Conservation (phyloP, 2,797 vertebrate genomes). For the Cetoscarus ocellatus region DNA sequence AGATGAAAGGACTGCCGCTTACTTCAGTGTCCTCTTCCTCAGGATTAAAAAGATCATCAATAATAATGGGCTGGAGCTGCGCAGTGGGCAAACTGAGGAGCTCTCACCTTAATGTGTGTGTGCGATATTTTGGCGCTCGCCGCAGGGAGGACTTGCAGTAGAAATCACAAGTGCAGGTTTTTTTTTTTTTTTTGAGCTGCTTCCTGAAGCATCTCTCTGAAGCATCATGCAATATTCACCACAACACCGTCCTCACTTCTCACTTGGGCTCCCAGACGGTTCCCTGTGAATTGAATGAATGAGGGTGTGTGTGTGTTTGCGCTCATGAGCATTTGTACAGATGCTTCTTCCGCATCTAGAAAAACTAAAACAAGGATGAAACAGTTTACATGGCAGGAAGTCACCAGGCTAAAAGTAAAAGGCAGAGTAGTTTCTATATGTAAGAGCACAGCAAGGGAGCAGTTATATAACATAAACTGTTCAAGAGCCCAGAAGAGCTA, state of each 20-base stretch:
- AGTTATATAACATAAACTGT: slow-evolving; percentile 14
- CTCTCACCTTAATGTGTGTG: slow-evolving; percentile 29
- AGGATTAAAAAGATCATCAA: slow-evolving; percentile 78
- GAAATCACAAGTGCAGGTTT: slow-evolving; percentile 45
- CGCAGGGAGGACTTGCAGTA: slow-evolving; percentile 53
- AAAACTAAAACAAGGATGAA: slow-evolving; percentile 34
- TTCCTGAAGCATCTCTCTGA: slow-evolving; percentile 52
- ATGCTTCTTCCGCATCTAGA: slow-evolving; percentile 14
- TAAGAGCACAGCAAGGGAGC: slow-evolving; percentile 4
- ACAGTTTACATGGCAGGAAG: slow-evolving; percentile 30
- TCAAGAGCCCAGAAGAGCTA: background rate
- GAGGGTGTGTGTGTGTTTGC: background rate
- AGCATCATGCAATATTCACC: slow-evolving; percentile 75
- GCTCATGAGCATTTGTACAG: background rate
- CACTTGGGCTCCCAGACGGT: slow-evolving; percentile 52
- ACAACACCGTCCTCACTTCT: slow-evolving; percentile 63
- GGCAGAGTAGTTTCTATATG: background rate
- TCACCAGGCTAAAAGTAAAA: background rate
- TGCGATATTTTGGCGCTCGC: slow-evolving; percentile 46
- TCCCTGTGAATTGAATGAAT: slow-evolving; percentile 47
- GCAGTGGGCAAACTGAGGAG: slow-evolving; percentile 52
- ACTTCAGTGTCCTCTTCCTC: slow-evolving; percentile 59
- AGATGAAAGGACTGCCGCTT: slow-evolving; percentile 74
- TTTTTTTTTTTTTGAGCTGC: slow-evolving; percentile 48
- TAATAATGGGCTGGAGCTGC: slow-evolving; percentile 72